phyloP scores from a whole-genome alignment of 2,113 vertebrate species.

The Atlantisia rogersi region DNA sequence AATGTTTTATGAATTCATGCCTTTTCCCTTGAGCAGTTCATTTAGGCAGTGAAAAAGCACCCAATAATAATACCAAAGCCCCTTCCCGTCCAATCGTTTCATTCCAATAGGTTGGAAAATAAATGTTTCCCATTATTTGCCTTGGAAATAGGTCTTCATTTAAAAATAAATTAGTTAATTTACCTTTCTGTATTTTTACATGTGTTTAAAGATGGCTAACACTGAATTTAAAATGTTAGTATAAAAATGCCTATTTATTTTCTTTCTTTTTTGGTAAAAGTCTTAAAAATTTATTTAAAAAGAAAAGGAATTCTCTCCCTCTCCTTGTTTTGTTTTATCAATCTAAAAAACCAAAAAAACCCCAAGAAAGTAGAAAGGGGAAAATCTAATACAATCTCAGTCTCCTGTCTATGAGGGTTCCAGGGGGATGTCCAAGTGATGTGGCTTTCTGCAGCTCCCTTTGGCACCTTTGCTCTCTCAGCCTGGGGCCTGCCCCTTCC shows the following conservation, averaged over 20 bases:
- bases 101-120: conserved; percentile 49
- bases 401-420: not conserved
- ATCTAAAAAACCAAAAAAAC: not conserved
- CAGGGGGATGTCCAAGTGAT: not conserved
- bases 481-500: not conserved
- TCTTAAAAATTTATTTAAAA: not conserved
- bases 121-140: conserved; percentile 60
- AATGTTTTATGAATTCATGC: conserved; percentile 23
- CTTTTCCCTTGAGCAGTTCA: conserved; percentile 24
- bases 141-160: conserved; percentile 52
- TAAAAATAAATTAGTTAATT: conserved; percentile 64
- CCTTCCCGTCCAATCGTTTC: conserved; percentile 20
- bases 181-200: conserved; percentile 50
- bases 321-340: not conserved
- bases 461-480: not conserved
- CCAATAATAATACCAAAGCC: conserved; percentile 62
- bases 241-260: conserved; percentile 29
- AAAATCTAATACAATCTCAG: not conserved
- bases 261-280: not conserved
- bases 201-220: conserved; percentile 24
- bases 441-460: not conserved
- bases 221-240: not conserved
- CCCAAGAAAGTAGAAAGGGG: not conserved
- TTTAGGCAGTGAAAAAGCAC: conserved; percentile 41
- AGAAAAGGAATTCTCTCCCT: not conserved